Evolutionary conservation across 92 coral and sea anemone genomes (phyloP), one percentile per base, ranked within the genome.

Genomic region (Ricordea florida): DNA sequence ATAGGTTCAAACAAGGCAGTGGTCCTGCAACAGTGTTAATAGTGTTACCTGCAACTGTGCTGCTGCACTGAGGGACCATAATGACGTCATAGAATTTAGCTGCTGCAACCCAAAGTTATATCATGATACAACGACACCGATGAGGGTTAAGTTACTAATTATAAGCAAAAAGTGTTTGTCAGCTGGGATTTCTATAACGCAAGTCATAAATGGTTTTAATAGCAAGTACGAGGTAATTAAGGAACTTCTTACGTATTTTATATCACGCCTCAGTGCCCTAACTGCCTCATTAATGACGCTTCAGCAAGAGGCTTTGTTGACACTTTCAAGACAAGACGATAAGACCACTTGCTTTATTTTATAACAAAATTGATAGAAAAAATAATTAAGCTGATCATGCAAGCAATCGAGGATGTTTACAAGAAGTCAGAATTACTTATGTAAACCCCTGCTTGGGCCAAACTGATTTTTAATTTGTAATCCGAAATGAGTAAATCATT

Each of bases 31-130:
- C 22, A 10, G 20, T 62, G 27, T 26, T 4, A 18, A 15, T 2
- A 16, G 6, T 10, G 0, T 66, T 18, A 66, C 73, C 0, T 66
- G 73, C 35, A 66, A 66, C 31, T 66, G 73, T 31, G 73, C 57
- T 20, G 73, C 34, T 30, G 4, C 33, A 30, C 29, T 66, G 8
- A 57, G 73, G 4, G 73, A 66, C 48, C 73, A 66, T 44, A 66
- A 66, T 23, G 73, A 66, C 9, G 6, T 66, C 31, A 66, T 66
- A 10, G 48, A 1, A 16, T 66, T 66, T 18, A 66, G 73, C 26
- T 66, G 73, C 58, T 66, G 73, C 27, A 57, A 57, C 20, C 57
- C 29, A 11, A 44, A 20, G 47, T 27, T 3, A 28, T 0, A 0
- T 10, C 73, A 33, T 20, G 73, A 66, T 32, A 13, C 0, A 0